Evolutionary conservation across 2,797 vertebrate species (phyloP).

Genomic region (Karalla daura): DNA sequence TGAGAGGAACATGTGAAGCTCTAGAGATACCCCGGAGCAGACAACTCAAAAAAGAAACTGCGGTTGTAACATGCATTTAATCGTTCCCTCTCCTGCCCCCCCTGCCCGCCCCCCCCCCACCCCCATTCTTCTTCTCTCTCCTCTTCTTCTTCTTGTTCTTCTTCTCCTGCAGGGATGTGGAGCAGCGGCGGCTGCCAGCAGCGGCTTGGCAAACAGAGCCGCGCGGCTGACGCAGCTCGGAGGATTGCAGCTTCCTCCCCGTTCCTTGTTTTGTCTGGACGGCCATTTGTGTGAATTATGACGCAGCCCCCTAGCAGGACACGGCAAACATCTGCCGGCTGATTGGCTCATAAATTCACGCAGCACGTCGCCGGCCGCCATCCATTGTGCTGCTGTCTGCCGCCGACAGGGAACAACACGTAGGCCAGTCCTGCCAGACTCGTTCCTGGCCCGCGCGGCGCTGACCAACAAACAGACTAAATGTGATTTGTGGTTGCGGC

Average conservation of each 20-base stretch:
- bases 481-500: slow-evolving; percentile 21
- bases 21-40: slow-evolving; percentile 24
- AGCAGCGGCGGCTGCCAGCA: slow-evolving; percentile 34
- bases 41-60: slow-evolving; percentile 29
- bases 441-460: slow-evolving; percentile 34
- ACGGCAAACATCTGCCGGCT: slow-evolving; percentile 75
- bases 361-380: slow-evolving; percentile 37
- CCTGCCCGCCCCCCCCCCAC: too few species aligned
- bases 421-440: slow-evolving; percentile 28
- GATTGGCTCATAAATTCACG: slow-evolving; percentile 80
- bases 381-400: slow-evolving; percentile 62
- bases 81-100: slow-evolving; percentile 10
- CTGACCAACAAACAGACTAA: slow-evolving; percentile 24
- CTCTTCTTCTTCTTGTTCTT: slow-evolving; percentile 19
- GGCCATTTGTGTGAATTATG: slow-evolving; percentile 76
- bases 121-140: too few species aligned
- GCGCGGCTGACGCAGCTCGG: slow-evolving; percentile 54
- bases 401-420: slow-evolving; percentile 65
- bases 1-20: slow-evolving; percentile 28
- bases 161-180: slow-evolving; percentile 43
- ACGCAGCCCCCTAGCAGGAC: slow-evolving; percentile 59
- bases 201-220: slow-evolving; percentile 55
- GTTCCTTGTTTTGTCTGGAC: slow-evolving; percentile 61
- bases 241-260: slow-evolving; percentile 51
- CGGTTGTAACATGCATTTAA: slow-evolving; percentile 40